These are phyloP conservation scores for Channa maculata DNA, from an alignment of 2,113 vertebrate genomes.

Conservation along the genomic window DNA sequence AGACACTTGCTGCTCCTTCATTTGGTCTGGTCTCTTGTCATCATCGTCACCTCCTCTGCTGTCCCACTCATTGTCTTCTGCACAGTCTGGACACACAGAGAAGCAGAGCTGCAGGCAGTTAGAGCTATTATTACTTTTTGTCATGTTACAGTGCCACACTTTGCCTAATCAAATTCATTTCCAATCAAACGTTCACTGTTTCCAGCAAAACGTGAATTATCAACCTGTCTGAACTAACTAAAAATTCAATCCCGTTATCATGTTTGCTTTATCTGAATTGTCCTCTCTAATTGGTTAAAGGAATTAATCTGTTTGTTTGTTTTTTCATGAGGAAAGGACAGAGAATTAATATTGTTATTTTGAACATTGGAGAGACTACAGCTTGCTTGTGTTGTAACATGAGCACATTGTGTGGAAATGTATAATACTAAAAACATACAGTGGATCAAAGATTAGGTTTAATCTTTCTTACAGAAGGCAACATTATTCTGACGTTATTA, in stretches of 20 bases:
- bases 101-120: conserved; percentile 18
- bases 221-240: not conserved
- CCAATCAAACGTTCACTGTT: no score
- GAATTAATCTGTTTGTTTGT: no score
- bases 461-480: not conserved
- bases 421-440: no score
- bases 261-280: not conserved
- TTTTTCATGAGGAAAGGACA: no score
- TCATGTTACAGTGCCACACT: not conserved
- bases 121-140: not conserved
- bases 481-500: no score
- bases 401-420: no score
- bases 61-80: conserved; percentile 61
- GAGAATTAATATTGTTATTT: no score
- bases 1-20: conserved; percentile 39
- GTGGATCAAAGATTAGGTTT: not conserved
- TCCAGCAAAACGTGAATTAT: not conserved
- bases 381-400: no score
- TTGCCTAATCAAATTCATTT: not conserved
- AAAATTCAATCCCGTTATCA: not conserved
- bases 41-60: conserved; percentile 57
- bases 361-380: no score
- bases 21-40: conserved; percentile 41
- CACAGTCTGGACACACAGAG: conserved; percentile 74
- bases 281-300: not conserved